Conservation (phyloP, 2,888 invertebrate genomes). For the Caenorhabditis sp. region DNA sequence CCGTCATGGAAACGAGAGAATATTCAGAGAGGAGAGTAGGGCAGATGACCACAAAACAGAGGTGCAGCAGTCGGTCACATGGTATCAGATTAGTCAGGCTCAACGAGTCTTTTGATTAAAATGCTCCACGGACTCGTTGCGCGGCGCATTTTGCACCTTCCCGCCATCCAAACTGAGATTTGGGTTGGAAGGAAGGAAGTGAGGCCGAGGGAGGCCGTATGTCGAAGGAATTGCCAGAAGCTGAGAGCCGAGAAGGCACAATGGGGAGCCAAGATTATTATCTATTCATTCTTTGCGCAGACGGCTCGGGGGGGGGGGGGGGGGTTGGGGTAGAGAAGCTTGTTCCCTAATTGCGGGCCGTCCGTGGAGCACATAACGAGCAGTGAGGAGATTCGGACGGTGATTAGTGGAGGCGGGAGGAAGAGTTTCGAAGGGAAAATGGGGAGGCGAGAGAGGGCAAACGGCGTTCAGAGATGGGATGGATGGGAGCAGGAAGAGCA, state of each 20-base stretch:
- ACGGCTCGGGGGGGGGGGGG: neutral
- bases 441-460: slow-evolving; percentile 29
- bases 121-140: neutral
- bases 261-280: slow-evolving; percentile 57
- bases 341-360: slow-evolving; percentile 54
- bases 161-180: slow-evolving; percentile 8
- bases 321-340: too few species aligned
- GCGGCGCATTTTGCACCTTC: neutral
- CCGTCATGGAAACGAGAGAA: slow-evolving; percentile 62
- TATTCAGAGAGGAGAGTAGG: slow-evolving; percentile 24
- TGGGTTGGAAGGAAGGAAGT: neutral
- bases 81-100: slow-evolving; percentile 26
- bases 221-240: slow-evolving; percentile 20
- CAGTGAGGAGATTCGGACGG: slow-evolving; percentile 25
- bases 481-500: slow-evolving; percentile 4
- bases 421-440: slow-evolving; percentile 6
- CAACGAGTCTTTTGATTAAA: slow-evolving; percentile 2
- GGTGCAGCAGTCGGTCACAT: slow-evolving; percentile 11
- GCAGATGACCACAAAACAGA: slow-evolving; percentile 38
- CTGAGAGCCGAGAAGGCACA: slow-evolving; percentile 28
- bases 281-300: slow-evolving; percentile 56
- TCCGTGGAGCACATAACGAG: slow-evolving; percentile 31
- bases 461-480: slow-evolving; percentile 37
- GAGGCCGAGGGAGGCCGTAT: slow-evolving; percentile 11
- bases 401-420: slow-evolving; percentile 24